phyloP scores from a whole-genome alignment of 2,797 vertebrate species.

The Stomatorhinus walkeri region DNA sequence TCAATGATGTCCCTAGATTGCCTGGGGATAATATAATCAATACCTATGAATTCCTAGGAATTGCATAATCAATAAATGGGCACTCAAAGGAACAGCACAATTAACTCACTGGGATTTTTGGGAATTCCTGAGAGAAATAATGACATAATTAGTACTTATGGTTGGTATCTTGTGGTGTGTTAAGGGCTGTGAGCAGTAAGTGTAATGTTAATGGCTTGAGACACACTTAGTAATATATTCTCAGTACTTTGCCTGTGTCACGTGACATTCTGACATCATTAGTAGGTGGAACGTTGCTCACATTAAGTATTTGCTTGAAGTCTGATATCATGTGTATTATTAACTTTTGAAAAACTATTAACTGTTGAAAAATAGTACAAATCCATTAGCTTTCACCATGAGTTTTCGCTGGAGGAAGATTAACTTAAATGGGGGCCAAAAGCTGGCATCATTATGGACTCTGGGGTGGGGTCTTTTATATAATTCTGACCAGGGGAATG shows the following conservation, averaged over 20 bases:
- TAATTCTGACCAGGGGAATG: not conserved
- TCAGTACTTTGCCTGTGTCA: slow-evolving; percentile 41
- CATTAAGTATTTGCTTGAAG: not conserved
- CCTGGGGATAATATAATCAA: not conserved
- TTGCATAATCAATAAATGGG: not conserved
- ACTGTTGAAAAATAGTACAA: not conserved
- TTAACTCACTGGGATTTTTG: not conserved
- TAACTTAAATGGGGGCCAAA: not conserved
- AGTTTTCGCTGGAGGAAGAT: not conserved
- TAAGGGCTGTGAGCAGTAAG: slow-evolving; percentile 40
- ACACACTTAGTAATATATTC: slow-evolving; percentile 57
- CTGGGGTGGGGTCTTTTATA: not conserved
- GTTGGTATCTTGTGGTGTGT: slow-evolving; percentile 25
- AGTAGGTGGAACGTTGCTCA: slow-evolving; percentile 33
- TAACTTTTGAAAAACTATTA: not conserved
- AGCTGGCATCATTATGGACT: not conserved
- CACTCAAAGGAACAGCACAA: not conserved
- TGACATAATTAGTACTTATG: not conserved
- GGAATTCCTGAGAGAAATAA: not conserved
- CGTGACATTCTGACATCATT: slow-evolving; percentile 40
- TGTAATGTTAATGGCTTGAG: slow-evolving; percentile 35
- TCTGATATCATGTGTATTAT: not conserved
- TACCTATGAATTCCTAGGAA: not conserved
- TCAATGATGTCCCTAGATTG: not conserved
- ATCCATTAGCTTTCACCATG: not conserved